Percentiles rank a stretch among this genome's conserved stretches.
phyloP scores from a whole-genome alignment of 1,140 invertebrate genomes.

The Rhagoletis zephyria region DNA sequence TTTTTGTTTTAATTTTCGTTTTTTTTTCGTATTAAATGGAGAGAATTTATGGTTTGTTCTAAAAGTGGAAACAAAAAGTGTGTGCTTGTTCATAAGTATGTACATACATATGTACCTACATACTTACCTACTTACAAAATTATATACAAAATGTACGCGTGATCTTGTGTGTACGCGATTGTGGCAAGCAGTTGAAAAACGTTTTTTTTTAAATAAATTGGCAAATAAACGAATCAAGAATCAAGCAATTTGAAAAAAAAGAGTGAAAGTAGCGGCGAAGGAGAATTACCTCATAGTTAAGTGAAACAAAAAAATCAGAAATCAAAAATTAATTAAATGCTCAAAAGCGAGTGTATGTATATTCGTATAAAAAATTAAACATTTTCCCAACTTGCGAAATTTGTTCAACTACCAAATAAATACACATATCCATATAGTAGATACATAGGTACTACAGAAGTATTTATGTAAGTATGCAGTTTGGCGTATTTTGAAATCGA shows the following conservation, averaged over 20 bases:
- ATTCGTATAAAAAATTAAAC: too few species aligned
- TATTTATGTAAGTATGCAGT: too few species aligned
- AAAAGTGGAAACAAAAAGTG: constrained; percentile 49
- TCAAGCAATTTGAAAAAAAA: neutral
- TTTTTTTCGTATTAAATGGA: constrained; percentile 33
- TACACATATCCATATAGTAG: too few species aligned
- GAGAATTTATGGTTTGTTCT: constrained; percentile 51
- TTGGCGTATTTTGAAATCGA: neutral
- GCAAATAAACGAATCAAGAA: constrained; percentile 4
- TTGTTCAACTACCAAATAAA: too few species aligned
- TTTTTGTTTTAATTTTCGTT: too few species aligned
- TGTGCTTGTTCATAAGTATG: neutral
- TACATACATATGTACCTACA: neutral
- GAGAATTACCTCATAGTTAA: constrained; percentile 14
- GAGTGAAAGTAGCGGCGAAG: neutral
- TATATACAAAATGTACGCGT: neutral
- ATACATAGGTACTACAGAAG: too few species aligned
- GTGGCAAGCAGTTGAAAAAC: constrained; percentile 39
- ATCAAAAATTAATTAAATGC: neutral
- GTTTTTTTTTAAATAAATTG: constrained; percentile 19
- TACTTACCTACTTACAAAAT: neutral
- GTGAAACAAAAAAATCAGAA: neutral
- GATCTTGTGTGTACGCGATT: neutral
- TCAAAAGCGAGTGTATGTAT: neutral
- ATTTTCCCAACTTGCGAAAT: too few species aligned